Conservation (phyloP, 2,888 invertebrate genomes). For the Apamea sordens region DNA sequence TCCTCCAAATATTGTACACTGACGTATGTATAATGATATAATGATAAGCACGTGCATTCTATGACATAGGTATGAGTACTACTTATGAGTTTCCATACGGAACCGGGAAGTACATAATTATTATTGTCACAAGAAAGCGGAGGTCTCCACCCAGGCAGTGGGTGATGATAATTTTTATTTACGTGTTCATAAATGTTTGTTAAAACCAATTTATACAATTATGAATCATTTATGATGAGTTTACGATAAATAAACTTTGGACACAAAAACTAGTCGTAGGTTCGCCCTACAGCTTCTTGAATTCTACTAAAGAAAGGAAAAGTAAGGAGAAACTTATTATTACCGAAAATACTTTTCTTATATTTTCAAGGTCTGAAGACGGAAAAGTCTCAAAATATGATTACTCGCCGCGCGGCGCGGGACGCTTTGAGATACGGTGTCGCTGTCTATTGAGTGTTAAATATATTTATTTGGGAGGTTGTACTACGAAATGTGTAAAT, state of each 20-base stretch:
- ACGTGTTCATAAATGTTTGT: neutral
- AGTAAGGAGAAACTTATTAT: neutral
- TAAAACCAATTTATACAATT: neutral
- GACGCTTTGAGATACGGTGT: neutral
- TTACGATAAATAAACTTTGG: neutral
- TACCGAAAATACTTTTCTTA: neutral
- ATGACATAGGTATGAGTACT: neutral
- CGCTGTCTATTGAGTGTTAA: neutral
- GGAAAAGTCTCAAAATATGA: conserved; percentile 11
- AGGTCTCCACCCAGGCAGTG: neutral
- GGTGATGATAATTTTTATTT: neutral
- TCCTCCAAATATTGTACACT: neutral
- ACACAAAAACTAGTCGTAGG: neutral
- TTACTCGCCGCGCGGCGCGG: neutral
- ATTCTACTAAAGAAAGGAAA: neutral
- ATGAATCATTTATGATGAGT: neutral
- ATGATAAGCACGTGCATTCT: neutral
- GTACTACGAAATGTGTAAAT: conserved; percentile 25
- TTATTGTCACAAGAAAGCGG: neutral
- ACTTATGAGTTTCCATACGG: neutral
- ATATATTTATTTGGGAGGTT: conserved; percentile 3
- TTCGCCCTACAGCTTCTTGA: neutral
- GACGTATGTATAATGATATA: neutral
- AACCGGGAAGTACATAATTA: neutral
- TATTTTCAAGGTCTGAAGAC: neutral